These are phyloP conservation scores for Acanthopagrus latus DNA, from an alignment of 2,797 vertebrate genomes.

Conservation along the genomic window DNA sequence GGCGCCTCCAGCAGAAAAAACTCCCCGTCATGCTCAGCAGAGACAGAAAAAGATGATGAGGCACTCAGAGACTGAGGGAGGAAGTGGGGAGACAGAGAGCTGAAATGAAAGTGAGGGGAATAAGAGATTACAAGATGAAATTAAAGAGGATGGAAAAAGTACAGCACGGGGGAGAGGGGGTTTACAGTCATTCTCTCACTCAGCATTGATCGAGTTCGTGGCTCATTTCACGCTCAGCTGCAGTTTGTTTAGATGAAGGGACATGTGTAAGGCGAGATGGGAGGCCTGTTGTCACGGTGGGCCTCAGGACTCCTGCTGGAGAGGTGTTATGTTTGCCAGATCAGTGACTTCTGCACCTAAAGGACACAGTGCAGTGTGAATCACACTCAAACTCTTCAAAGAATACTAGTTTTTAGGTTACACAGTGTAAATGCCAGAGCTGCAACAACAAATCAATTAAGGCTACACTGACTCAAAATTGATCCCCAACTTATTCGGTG, in stretches of 20 bases:
- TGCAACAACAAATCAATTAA: background rate
- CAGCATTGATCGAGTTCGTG: slow-evolving; percentile 12
- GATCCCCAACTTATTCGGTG: background rate
- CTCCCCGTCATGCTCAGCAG: slow-evolving; percentile 46
- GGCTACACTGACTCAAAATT: background rate
- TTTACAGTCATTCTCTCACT: background rate
- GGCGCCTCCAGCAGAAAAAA: slow-evolving; percentile 65
- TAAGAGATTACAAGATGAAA: slow-evolving; percentile 17
- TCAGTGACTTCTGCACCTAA: slow-evolving; percentile 18
- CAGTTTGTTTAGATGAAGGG: slow-evolving; percentile 39
- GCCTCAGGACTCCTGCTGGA: slow-evolving; percentile 11
- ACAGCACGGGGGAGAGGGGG: background rate
- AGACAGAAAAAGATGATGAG: slow-evolving; percentile 75
- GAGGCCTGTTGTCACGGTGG: slow-evolving; percentile 21
- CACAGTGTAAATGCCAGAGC: background rate
- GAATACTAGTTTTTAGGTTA: too few species aligned
- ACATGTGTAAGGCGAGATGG: slow-evolving; percentile 51
- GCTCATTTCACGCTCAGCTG: slow-evolving; percentile 24
- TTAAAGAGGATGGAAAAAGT: slow-evolving; percentile 14
- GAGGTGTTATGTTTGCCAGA: slow-evolving; percentile 37
- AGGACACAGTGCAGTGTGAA: background rate
- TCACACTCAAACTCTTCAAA: background rate
- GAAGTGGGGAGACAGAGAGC: slow-evolving; percentile 34
- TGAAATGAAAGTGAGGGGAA: slow-evolving; percentile 30
- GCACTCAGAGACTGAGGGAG: slow-evolving; percentile 42